Evolutionary conservation across 2,797 vertebrate genomes (phyloP).

Genomic region (Cichlasoma orientale): DNA sequence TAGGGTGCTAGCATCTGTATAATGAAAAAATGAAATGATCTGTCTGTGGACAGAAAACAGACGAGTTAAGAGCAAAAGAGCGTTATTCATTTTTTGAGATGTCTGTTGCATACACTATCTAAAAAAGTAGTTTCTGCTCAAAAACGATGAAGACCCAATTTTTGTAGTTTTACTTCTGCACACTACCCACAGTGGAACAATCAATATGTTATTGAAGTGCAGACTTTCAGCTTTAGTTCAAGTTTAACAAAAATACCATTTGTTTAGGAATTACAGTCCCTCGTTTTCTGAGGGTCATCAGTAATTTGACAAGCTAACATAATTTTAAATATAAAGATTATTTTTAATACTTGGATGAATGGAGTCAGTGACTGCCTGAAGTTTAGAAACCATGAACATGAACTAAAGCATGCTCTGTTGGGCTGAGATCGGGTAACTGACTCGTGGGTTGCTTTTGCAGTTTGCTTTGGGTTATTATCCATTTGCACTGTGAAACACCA

Average conservation of each 20-base stretch:
- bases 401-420: not conserved
- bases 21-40: not conserved
- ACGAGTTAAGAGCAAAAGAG: not conserved
- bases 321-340: not conserved
- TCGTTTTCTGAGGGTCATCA: not conserved
- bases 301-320: not conserved
- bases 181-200: not conserved
- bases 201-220: not conserved
- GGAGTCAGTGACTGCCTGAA: not conserved
- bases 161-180: not conserved
- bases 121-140: not conserved
- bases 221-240: not conserved
- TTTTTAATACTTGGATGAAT: not conserved
- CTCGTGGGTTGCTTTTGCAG: not conserved
- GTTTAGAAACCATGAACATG: not conserved
- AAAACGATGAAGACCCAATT: not conserved
- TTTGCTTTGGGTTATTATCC: not conserved
- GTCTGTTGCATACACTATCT: not conserved
- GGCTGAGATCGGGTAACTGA: not conserved
- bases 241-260: not conserved
- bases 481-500: not conserved
- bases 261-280: not conserved
- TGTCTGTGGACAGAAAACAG: not conserved
- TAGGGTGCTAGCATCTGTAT: not conserved
- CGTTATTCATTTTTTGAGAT: not conserved